Conservation (phyloP, 2,113 vertebrate genomes). For the Paradisaea rubra region DNA sequence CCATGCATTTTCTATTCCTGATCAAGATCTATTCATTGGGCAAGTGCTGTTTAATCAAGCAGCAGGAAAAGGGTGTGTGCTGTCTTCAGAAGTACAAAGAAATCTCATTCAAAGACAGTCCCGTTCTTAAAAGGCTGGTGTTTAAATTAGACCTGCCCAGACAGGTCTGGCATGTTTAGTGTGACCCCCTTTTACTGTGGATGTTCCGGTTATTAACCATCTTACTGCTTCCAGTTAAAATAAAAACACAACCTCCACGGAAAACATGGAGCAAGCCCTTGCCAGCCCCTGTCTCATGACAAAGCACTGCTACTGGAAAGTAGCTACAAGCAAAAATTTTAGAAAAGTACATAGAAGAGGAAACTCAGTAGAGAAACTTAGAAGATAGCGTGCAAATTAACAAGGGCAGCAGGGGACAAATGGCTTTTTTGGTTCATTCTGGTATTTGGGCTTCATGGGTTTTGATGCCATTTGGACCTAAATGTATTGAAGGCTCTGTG, state of each 20-base stretch:
- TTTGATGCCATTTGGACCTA: neutral
- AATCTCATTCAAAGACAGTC: conserved; percentile 53
- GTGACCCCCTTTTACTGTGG: conserved; percentile 63
- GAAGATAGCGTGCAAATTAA: neutral
- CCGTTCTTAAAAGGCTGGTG: conserved; percentile 57
- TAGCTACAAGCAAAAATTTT: neutral
- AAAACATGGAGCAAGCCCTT: neutral
- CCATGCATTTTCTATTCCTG: conserved; percentile 24
- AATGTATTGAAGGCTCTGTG: neutral
- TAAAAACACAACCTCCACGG: conserved; percentile 32
- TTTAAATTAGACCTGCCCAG: conserved; percentile 61
- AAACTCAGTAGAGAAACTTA: neutral
- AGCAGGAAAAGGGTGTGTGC: conserved; percentile 65
- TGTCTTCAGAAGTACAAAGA: conserved; percentile 62
- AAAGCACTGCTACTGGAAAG: neutral
- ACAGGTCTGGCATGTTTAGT: conserved; percentile 56
- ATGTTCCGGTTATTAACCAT: conserved; percentile 55
- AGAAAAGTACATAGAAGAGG: neutral
- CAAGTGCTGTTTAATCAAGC: conserved; percentile 66
- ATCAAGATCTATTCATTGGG: conserved; percentile 64
- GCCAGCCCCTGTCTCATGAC: neutral
- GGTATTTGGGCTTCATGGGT: neutral
- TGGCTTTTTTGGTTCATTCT: neutral
- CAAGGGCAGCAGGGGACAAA: neutral
- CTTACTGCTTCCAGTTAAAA: conserved; percentile 55